Evolutionary conservation across 1,140 invertebrate genomes (phyloP), one percentile per base, ranked within the genome.

Genomic region (Aphidius ervi): DNA sequence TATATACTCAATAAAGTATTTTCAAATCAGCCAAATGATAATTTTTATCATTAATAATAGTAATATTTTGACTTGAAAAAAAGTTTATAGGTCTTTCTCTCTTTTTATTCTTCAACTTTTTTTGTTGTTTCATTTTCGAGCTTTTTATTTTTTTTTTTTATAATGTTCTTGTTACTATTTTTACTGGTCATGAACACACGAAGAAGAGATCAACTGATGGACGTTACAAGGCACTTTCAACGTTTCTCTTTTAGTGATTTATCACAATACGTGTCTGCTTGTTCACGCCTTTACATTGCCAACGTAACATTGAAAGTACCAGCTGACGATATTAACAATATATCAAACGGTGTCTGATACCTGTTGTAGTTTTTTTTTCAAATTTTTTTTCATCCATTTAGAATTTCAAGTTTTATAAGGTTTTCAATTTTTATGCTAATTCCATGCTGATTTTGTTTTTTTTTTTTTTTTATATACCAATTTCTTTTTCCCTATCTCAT

Each of bases 341-440:
- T 68, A 68, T 74, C 70, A 74, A 71, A 71, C 4, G 23, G 68
- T 56, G 45, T 31, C 40, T 39, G 59, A 31, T n/a, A 45, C 20
- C 47, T 41, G 9, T 54, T 47, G 53, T 48, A 50, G 39, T 60
- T 56, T 68, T 74, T 73, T 31, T 31, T 4, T 31, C 2, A 3
- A 31, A 31, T 31, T 31, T 31, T 31, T 31, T 31, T 31, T 31
- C 23, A 31, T 31, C 4, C 4, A 31, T 31, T 31, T 31, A 31
- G 23, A 1, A 31, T 31, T 31, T 31, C 23, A 31, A 31, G 23
- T 31, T 31, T 31, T 31, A 31, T 31, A 31, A 31, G 23, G 23
- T 31, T 31, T 31, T 31, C 70, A 72, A 74, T 74, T 73, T 73
- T 72, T 66, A 71, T 73, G 70, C 62, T 73, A 73, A 74, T 73